A percentile compares a stretch with the other conserved stretches of the same genome.
phyloP scores from a whole-genome alignment of 92 coral and sea anemone species.

The Epizoanthus illoricatus region DNA sequence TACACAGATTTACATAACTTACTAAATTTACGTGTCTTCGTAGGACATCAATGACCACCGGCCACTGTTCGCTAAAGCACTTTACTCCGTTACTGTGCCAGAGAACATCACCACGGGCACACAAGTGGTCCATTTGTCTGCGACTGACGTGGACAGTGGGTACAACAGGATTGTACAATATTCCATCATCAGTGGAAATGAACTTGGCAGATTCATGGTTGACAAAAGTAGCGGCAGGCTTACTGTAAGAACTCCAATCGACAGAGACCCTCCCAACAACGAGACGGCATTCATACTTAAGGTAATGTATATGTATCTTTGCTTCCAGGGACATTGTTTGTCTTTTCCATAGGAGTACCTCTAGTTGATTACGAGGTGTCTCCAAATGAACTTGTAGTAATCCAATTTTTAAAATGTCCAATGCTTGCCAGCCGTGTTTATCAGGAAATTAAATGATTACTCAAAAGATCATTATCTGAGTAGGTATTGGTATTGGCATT shows the following conservation, averaged over 20 bases:
- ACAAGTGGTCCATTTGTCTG: conserved; percentile 69
- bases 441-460: too few relatives aligned
- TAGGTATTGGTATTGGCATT: too few relatives aligned
- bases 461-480: too few relatives aligned
- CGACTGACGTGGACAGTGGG: conserved; percentile 70
- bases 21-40: neutral
- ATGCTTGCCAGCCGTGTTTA: too few relatives aligned
- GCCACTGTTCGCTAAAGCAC: conserved; percentile 67
- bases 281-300: conserved; percentile 69
- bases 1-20: neutral
- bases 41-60: conserved; percentile 90
- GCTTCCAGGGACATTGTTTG: too few relatives aligned
- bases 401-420: too few relatives aligned
- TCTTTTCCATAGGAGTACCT: too few relatives aligned
- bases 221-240: conserved; percentile 83
- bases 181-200: conserved; percentile 78
- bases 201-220: conserved; percentile 77
- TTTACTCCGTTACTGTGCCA: conserved; percentile 71
- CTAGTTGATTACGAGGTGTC: too few relatives aligned
- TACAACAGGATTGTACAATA: conserved; percentile 62
- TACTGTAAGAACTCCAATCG: conserved; percentile 67
- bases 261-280: conserved; percentile 87
- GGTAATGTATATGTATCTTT: conserved; percentile 46
- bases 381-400: too few relatives aligned
- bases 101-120: conserved; percentile 81